Evolutionary conservation across 2,797 vertebrate species (phyloP).

Genomic region (Esox lucius): DNA sequence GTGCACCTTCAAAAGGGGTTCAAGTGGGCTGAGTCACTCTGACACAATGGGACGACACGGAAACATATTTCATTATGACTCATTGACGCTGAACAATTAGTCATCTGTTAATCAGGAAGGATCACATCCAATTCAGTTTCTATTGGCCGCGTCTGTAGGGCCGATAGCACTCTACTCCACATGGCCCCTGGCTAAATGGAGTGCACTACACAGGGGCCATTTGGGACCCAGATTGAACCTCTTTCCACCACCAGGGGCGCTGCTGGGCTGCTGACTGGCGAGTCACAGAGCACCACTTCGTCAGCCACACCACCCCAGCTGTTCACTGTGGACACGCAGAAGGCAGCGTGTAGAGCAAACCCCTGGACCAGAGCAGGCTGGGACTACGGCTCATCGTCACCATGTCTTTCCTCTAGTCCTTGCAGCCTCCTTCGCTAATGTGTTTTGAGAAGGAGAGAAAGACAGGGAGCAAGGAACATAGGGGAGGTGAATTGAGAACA

Average conservation of each 20-base stretch:
- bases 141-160: conserved; percentile 40
- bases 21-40: not conserved
- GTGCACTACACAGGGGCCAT: not conserved
- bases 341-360: conserved; percentile 25
- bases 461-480: too few species aligned
- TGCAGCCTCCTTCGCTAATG: too few species aligned
- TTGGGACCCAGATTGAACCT: conserved; percentile 15
- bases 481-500: too few species aligned
- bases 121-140: conserved; percentile 47
- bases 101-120: conserved; percentile 56
- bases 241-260: conserved; percentile 39
- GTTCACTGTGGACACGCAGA: conserved; percentile 19
- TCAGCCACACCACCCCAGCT: conserved; percentile 49
- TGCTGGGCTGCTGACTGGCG: conserved; percentile 48
- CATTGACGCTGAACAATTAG: conserved; percentile 48
- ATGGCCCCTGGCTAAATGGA: not conserved
- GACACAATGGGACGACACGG: not conserved
- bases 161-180: not conserved
- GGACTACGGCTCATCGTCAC: not conserved
- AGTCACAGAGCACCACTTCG: conserved; percentile 52
- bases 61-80: conserved; percentile 24
- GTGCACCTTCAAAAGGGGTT: not conserved
- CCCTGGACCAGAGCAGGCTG: not conserved
- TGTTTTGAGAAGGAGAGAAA: too few species aligned
- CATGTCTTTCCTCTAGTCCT: too few species aligned